phyloP scores from a whole-genome alignment of 2,888 invertebrate genomes.

The Folsomia manolachei region DNA sequence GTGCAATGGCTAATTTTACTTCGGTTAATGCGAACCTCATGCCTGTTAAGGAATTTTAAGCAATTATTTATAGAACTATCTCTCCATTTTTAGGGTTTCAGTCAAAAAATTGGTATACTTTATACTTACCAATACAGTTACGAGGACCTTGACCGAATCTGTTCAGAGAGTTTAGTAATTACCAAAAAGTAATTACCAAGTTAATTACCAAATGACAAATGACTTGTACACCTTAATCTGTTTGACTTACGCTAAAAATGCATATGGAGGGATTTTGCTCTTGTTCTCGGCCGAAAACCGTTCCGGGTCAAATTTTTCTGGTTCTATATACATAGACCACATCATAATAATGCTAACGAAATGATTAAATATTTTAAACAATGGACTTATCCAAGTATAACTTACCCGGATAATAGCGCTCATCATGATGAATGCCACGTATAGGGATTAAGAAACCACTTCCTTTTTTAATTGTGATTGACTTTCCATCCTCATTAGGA shows the following conservation, averaged over 20 bases:
- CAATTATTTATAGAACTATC: too few relatives aligned
- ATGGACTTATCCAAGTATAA: too few relatives aligned
- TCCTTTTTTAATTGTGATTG: constrained; percentile 59
- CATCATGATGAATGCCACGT: constrained; percentile 61
- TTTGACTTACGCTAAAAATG: constrained; percentile 60
- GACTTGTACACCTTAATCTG: too few relatives aligned
- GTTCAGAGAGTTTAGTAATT: background rate
- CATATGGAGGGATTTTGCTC: constrained; percentile 56
- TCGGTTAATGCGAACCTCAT: constrained; percentile 59
- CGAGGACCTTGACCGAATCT: background rate
- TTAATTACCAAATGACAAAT: constrained; percentile 3
- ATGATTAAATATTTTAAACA: too few relatives aligned
- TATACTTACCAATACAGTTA: constrained; percentile 9
- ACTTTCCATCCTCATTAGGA: too few relatives aligned
- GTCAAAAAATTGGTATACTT: too few relatives aligned
- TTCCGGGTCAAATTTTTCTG: constrained; percentile 62
- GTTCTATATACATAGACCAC: too few relatives aligned
- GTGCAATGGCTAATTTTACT: constrained; percentile 57
- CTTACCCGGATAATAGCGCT: constrained; percentile 61
- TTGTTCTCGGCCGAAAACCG: constrained; percentile 62
- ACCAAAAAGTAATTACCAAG: too few relatives aligned
- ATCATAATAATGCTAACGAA: too few relatives aligned
- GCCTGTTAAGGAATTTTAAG: constrained; percentile 53
- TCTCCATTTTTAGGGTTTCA: too few relatives aligned
- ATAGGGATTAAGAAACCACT: constrained; percentile 60